These are phyloP conservation scores for Notarius quadriscutis DNA, from an alignment of 2,113 vertebrate species.

Conservation along the genomic window DNA sequence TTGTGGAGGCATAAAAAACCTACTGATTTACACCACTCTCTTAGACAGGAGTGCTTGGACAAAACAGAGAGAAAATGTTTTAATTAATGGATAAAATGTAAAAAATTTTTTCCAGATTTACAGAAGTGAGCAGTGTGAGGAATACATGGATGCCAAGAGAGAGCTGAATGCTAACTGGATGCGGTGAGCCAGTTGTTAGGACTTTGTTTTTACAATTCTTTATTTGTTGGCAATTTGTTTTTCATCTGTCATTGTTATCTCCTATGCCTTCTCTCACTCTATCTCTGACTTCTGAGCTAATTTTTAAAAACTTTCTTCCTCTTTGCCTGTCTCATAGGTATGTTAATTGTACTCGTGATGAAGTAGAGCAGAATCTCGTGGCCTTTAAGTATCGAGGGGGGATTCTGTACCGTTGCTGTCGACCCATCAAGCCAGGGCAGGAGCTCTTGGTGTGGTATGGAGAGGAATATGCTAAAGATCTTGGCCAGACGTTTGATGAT, in stretches of 20 bases:
- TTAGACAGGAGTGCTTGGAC: neutral
- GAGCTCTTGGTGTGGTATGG: neutral
- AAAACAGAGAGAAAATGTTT: neutral
- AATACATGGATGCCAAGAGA: neutral
- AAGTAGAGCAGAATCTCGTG: neutral
- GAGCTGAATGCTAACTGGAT: constrained; percentile 19
- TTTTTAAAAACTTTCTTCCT: neutral
- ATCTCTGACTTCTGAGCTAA: neutral
- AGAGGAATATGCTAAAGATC: neutral
- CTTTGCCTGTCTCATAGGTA: neutral
- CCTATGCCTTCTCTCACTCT: neutral
- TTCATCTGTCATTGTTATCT: neutral
- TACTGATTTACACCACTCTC: neutral
- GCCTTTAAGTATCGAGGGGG: neutral
- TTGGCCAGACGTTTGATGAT: neutral
- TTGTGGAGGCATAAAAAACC: no score
- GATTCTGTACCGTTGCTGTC: constrained; percentile 13
- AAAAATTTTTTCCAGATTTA: neutral
- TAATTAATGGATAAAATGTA: neutral
- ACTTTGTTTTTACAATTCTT: neutral
- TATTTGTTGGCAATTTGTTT: neutral
- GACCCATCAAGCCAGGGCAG: neutral
- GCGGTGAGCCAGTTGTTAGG: neutral
- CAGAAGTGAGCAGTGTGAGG: neutral
- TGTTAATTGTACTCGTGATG: constrained; percentile 5